Percentiles rank a stretch among this genome's conserved stretches.
Conservation (phyloP, 1,140 invertebrate genomes). For the Kradibia gibbosae region DNA sequence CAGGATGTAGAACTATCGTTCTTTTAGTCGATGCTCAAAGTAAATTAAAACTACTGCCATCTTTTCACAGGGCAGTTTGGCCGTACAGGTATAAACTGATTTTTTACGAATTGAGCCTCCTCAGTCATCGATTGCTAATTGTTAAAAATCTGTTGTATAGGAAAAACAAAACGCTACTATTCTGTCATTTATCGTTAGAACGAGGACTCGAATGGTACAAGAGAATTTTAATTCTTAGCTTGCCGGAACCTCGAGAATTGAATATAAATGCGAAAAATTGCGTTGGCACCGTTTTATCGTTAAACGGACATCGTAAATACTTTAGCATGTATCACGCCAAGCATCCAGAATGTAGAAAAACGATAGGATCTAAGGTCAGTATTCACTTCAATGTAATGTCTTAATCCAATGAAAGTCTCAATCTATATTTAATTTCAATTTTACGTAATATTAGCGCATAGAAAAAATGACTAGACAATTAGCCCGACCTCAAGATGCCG, state of each 20-base stretch:
- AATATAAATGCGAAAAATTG: slow-evolving; percentile 97
- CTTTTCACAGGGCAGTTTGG: slow-evolving; percentile 94
- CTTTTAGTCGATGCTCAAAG: slow-evolving; percentile 91
- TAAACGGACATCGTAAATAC: slow-evolving; percentile 97
- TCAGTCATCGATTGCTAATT: background rate
- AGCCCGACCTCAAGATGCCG: slow-evolving; percentile 75
- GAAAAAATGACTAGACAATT: slow-evolving; percentile 78
- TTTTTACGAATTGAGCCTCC: no score
- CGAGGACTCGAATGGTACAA: slow-evolving; percentile 94
- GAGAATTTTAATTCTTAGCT: slow-evolving; percentile 86
- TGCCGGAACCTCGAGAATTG: slow-evolving; percentile 85
- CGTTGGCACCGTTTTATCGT: slow-evolving; percentile 94
- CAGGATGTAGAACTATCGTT: slow-evolving; percentile 94
- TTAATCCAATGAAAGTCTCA: slow-evolving; percentile 3
- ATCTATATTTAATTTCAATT: slow-evolving; percentile 13
- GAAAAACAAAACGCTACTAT: slow-evolving; percentile 93
- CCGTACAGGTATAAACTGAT: slow-evolving; percentile 84
- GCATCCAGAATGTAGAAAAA: slow-evolving; percentile 78
- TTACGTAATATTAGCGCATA: slow-evolving; percentile 73
- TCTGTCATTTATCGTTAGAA: slow-evolving; percentile 93
- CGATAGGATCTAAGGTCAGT: slow-evolving; percentile 75
- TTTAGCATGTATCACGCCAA: slow-evolving; percentile 99
- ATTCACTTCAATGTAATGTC: background rate
- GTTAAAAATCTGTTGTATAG: slow-evolving; percentile 61
- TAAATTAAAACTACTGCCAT: slow-evolving; percentile 87